A percentile compares a stretch with the other conserved stretches of the same genome.
Evolutionary conservation across 2,797 vertebrate genomes (phyloP).

Genomic region (Microctenopoma stevenorrisi): DNA sequence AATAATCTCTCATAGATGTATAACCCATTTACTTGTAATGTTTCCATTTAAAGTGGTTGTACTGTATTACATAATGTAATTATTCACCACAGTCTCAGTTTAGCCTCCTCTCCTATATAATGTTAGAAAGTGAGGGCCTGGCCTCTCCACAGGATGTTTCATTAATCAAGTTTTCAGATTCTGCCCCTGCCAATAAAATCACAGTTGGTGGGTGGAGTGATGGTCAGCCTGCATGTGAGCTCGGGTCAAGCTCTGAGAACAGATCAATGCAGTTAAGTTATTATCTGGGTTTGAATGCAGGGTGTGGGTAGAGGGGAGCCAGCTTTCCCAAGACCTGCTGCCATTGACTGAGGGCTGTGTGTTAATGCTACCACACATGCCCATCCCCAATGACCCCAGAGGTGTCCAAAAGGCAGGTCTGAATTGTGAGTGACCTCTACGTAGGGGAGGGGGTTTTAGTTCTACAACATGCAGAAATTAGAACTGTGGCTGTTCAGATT

Average conservation of each 20-base stretch:
- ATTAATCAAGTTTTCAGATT: constrained; percentile 70
- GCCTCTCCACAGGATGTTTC: constrained; percentile 53
- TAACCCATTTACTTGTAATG: background rate
- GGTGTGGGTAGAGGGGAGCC: constrained; percentile 61
- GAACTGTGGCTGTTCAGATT: constrained; percentile 43
- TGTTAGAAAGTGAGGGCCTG: constrained; percentile 57
- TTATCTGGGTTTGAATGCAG: constrained; percentile 78
- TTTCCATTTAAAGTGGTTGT: constrained; percentile 11
- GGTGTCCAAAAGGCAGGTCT: constrained; percentile 72
- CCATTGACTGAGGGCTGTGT: constrained; percentile 58
- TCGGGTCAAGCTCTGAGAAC: constrained; percentile 58
- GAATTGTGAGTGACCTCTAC: constrained; percentile 76
- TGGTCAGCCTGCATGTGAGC: constrained; percentile 47
- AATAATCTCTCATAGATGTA: background rate
- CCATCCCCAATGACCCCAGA: constrained; percentile 80
- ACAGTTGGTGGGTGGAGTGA: constrained; percentile 62
- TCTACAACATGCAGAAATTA: constrained; percentile 43
- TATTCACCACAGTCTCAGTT: background rate
- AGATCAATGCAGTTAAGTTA: constrained; percentile 81
- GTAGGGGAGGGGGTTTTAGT: constrained; percentile 51
- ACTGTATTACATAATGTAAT: constrained; percentile 26
- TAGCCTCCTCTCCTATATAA: constrained; percentile 59
- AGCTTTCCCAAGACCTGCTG: constrained; percentile 40
- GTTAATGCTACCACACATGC: constrained; percentile 50
- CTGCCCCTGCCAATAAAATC: constrained; percentile 69